These are phyloP conservation scores for Diarsia rubi DNA, from an alignment of 2,888 invertebrate species.

Conservation along the genomic window DNA sequence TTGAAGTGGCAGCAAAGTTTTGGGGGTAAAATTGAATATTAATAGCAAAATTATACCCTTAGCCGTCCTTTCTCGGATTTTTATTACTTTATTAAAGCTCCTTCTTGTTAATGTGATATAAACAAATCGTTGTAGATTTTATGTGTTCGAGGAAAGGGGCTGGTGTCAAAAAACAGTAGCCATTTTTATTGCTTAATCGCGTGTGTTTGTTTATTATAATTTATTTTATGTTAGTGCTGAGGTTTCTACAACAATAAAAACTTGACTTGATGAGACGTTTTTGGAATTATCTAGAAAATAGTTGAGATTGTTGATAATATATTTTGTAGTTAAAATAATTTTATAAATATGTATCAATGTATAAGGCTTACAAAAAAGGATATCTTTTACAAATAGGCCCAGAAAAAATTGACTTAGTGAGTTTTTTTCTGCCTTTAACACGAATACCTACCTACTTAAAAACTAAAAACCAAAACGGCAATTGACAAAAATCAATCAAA, in stretches of 20 bases:
- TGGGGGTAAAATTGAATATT: conserved; percentile 90
- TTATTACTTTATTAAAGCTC: conserved; percentile 89
- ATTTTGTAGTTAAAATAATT: not conserved
- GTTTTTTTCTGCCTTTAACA: not conserved
- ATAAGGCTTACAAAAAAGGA: too few relatives aligned
- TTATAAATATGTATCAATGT: too few relatives aligned
- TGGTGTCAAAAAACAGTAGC: conserved; percentile 90
- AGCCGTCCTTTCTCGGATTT: conserved; percentile 80
- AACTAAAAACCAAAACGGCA: not conserved
- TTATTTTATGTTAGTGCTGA: conserved; percentile 69
- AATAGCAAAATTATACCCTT: conserved; percentile 89
- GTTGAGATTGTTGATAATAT: not conserved
- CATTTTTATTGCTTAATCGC: conserved; percentile 88
- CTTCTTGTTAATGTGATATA: conserved; percentile 87
- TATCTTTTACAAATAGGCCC: not conserved
- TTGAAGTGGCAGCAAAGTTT: conserved; percentile 86
- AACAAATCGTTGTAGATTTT: conserved; percentile 87
- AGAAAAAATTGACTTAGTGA: not conserved
- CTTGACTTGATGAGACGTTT: not conserved
- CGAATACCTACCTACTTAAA: not conserved
- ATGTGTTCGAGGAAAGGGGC: conserved; percentile 85
- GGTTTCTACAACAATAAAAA: not conserved
- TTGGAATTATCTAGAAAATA: conserved; percentile 2
- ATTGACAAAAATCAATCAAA: conserved; percentile 5
- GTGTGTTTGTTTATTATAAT: conserved; percentile 81